Percentiles rank a stretch among this genome's conserved stretches.
Conservation (phyloP, 2,113 vertebrate genomes). For the Noturus placidus region DNA sequence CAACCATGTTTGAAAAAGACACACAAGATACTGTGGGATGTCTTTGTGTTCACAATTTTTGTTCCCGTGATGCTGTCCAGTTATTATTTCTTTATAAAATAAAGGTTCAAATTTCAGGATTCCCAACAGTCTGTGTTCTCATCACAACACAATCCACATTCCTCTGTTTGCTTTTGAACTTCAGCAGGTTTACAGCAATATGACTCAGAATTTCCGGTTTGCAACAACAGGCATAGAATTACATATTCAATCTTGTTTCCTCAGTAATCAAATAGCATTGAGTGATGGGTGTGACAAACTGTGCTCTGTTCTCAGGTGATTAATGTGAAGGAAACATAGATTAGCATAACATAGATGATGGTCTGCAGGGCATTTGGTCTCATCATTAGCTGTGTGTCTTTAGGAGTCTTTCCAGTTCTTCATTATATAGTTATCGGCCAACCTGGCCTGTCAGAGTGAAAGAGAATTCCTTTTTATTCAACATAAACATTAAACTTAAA, state of each 20-base stretch:
- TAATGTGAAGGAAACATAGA: slow-evolving; percentile 45
- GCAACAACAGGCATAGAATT: slow-evolving; percentile 52
- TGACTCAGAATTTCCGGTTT: slow-evolving; percentile 40
- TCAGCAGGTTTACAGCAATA: background rate
- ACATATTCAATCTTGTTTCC: slow-evolving; percentile 46
- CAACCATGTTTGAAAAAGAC: background rate
- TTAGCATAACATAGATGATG: slow-evolving; percentile 64
- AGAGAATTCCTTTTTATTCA: background rate
- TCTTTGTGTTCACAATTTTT: background rate
- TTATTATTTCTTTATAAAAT: background rate
- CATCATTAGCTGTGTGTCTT: background rate
- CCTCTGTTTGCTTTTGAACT: background rate
- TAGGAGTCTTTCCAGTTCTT: background rate
- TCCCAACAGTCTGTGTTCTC: background rate
- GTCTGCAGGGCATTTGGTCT: slow-evolving; percentile 45
- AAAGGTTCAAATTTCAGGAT: background rate
- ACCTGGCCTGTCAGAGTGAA: background rate
- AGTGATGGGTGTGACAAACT: slow-evolving; percentile 42
- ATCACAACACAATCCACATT: slow-evolving; percentile 2
- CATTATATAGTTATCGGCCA: background rate
- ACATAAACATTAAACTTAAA: background rate
- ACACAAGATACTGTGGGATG: background rate
- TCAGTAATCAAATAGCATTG: slow-evolving; percentile 56
- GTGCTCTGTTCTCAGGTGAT: slow-evolving; percentile 41
- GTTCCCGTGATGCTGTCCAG: background rate